phyloP scores from a whole-genome alignment of 2,888 invertebrate genomes.

The Drosophila ezoana region DNA sequence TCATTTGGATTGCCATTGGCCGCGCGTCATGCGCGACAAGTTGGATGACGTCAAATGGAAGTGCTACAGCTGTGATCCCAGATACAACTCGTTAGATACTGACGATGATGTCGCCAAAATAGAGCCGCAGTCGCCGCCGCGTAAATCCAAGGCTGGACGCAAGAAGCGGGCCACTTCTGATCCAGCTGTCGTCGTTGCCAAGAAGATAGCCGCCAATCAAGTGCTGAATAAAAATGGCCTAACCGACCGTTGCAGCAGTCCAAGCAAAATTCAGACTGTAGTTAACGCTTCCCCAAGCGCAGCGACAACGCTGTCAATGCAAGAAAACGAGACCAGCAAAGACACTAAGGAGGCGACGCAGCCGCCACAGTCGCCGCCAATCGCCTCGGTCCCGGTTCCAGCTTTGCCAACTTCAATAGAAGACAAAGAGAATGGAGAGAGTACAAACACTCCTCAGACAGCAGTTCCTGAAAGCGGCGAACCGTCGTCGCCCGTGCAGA shows the following conservation, averaged over 20 bases:
- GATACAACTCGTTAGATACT: conserved; percentile 7
- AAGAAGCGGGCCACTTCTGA: conserved; percentile 56
- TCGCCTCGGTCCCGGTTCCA: background rate
- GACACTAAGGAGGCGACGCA: background rate
- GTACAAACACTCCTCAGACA: background rate
- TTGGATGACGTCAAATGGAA: conserved; percentile 88
- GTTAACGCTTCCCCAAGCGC: background rate
- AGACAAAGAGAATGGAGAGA: conserved; percentile 1
- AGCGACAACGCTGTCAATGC: no score
- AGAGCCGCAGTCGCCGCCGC: conserved; percentile 11
- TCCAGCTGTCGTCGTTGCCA: conserved; percentile 13
- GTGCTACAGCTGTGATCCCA: conserved; percentile 87
- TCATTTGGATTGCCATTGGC: conserved; percentile 92
- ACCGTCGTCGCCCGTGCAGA: conserved; percentile 43
- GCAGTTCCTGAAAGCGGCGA: background rate
- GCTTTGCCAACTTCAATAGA: background rate
- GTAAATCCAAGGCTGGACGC: conserved; percentile 55
- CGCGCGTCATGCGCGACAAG: conserved; percentile 87
- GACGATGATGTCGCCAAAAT: conserved; percentile 2
- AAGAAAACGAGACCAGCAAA: background rate
- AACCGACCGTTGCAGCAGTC: background rate
- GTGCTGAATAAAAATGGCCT: conserved; percentile 1
- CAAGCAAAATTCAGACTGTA: background rate
- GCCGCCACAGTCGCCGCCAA: background rate
- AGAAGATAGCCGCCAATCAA: background rate